Conservation (phyloP, 1,140 invertebrate genomes). For the Cherax quadricarinatus region DNA sequence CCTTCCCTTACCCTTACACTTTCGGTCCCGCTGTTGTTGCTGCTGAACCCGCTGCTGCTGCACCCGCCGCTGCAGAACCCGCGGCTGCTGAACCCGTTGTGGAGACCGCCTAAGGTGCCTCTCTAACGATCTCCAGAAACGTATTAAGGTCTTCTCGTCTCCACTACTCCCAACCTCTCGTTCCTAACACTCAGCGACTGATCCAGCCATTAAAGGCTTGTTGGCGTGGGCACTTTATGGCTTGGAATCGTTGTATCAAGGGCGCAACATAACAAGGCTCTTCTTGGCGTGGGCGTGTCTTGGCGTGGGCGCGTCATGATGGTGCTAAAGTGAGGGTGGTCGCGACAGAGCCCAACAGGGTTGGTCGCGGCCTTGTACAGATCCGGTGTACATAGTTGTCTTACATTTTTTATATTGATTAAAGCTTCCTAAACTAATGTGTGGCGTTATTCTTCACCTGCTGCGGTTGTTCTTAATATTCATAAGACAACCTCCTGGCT, state of each 20-base stretch:
- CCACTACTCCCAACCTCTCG: background rate
- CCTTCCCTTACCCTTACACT: background rate
- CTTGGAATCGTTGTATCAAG: background rate
- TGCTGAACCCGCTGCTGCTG: background rate
- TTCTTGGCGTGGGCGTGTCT: conserved; percentile 30
- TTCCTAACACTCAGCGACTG: background rate
- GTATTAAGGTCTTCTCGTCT: background rate
- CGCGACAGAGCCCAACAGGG: conserved; percentile 58
- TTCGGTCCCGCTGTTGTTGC: background rate
- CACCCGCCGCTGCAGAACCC: conserved; percentile 30
- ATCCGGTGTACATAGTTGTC: conserved; percentile 60
- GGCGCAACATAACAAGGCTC: background rate
- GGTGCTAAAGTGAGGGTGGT: background rate
- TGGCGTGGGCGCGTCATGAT: conserved; percentile 14
- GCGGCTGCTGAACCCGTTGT: conserved; percentile 17
- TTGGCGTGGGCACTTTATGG: background rate
- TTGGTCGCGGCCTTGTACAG: conserved; percentile 62
- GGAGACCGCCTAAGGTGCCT: conserved; percentile 6
- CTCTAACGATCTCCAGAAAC: background rate
- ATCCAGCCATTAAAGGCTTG: conserved; percentile 18
- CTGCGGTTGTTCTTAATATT: too few relatives aligned
- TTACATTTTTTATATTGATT: background rate
- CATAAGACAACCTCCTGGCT: too few relatives aligned
- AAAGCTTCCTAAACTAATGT: background rate
- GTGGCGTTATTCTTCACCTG: too few relatives aligned